phyloP scores from a whole-genome alignment of 1,140 invertebrate species.

The Portunus trituberculatus region DNA sequence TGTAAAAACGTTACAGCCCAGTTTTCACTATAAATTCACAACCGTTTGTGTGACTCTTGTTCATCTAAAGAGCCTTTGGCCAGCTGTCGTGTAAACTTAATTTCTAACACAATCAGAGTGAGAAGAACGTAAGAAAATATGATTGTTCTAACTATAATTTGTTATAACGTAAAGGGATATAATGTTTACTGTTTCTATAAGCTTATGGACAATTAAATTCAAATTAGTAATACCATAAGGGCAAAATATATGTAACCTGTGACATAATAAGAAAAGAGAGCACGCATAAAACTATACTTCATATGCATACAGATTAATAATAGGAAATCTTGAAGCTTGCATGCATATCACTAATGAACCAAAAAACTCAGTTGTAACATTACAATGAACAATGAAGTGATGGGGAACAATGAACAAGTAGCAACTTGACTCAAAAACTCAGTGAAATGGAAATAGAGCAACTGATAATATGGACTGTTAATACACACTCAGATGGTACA shows the following conservation, averaged over 20 bases:
- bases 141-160: not conserved
- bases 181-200: not conserved
- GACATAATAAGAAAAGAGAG: not conserved
- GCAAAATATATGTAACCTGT: not conserved
- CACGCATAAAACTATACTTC: not conserved
- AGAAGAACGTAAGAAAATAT: not conserved
- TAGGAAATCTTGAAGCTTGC: not conserved
- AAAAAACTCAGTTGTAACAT: not conserved
- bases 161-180: not conserved
- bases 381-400: not conserved
- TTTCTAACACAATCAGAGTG: too few relatives aligned
- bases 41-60: too few relatives aligned
- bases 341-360: not conserved
- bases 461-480: not conserved
- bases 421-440: not conserved
- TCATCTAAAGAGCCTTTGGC: too few relatives aligned
- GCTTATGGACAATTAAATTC: not conserved
- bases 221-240: not conserved
- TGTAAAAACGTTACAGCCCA: too few relatives aligned
- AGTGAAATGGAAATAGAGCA: not conserved
- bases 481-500: not conserved
- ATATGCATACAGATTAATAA: not conserved
- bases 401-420: not conserved
- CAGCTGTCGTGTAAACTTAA: too few relatives aligned
- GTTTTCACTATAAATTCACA: too few relatives aligned